phyloP scores from a whole-genome alignment of 2,797 vertebrate genomes.

The Falco novaeseelandiae region DNA sequence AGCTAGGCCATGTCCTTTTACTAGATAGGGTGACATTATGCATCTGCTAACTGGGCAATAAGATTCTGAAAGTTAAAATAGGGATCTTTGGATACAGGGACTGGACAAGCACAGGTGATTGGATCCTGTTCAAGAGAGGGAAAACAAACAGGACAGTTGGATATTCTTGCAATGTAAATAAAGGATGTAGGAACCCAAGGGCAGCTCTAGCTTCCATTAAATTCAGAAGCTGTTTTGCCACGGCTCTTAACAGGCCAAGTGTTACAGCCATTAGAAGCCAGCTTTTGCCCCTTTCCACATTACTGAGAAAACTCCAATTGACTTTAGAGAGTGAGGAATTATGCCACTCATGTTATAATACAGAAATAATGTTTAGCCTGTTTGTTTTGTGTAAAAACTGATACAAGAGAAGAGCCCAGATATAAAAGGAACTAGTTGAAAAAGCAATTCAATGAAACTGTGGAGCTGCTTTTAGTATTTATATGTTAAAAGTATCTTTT shows the following conservation, averaged over 20 bases:
- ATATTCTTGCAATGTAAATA: background rate
- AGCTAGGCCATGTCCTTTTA: background rate
- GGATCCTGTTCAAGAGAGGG: background rate
- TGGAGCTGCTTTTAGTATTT: background rate
- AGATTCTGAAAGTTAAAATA: background rate
- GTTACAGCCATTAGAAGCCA: background rate
- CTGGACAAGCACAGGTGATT: background rate
- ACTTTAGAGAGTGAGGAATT: background rate
- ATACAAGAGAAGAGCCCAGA: background rate
- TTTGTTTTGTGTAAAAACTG: background rate
- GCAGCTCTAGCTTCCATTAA: background rate
- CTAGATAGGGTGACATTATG: background rate
- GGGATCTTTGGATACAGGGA: background rate
- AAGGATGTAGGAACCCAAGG: background rate
- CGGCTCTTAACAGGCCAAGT: background rate
- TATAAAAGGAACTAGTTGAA: background rate
- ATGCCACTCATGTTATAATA: background rate
- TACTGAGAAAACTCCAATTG: background rate
- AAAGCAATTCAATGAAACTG: background rate
- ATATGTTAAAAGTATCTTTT: background rate
- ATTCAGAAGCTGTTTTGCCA: background rate
- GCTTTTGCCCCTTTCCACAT: background rate
- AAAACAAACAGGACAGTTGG: background rate
- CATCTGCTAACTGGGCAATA: background rate
- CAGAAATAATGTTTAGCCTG: background rate